Conservation (phyloP, 2,888 invertebrate genomes). For the Cryptus armator region DNA sequence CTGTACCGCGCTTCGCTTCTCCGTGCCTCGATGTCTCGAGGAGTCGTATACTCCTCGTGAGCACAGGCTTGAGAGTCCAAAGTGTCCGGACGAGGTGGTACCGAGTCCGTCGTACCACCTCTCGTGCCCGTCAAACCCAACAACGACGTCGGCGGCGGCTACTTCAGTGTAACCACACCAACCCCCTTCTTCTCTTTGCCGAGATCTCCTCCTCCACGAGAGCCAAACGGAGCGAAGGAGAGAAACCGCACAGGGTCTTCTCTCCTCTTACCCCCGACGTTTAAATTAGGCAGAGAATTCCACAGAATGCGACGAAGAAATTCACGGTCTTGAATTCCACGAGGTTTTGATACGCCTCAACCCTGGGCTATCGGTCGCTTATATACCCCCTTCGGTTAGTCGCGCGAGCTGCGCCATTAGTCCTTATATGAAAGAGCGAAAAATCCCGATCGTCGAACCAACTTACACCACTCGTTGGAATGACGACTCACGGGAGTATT, state of each 20-base stretch:
- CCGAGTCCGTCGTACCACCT: slow-evolving; percentile 66
- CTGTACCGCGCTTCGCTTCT: neutral
- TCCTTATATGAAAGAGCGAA: slow-evolving; percentile 56
- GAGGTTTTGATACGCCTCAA: slow-evolving; percentile 80
- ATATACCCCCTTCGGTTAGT: slow-evolving; percentile 23
- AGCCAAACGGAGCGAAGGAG: slow-evolving; percentile 56
- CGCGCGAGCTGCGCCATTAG: slow-evolving; percentile 66
- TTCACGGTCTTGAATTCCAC: slow-evolving; percentile 79
- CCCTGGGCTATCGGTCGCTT: slow-evolving; percentile 76
- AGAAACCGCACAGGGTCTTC: slow-evolving; percentile 21
- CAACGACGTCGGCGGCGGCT: slow-evolving; percentile 33
- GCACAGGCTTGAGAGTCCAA: slow-evolving; percentile 44
- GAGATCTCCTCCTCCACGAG: slow-evolving; percentile 61
- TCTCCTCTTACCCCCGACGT: slow-evolving; percentile 75
- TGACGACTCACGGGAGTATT: slow-evolving; percentile 27
- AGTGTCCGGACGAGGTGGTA: slow-evolving; percentile 67
- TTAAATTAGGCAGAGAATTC: slow-evolving; percentile 84
- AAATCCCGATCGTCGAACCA: slow-evolving; percentile 52
- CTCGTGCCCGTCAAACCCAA: slow-evolving; percentile 61
- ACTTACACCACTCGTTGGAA: slow-evolving; percentile 43
- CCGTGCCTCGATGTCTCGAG: slow-evolving; percentile 65
- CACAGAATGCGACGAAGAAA: slow-evolving; percentile 83
- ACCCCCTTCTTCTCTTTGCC: slow-evolving; percentile 26
- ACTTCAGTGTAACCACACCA: slow-evolving; percentile 33
- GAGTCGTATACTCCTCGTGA: neutral